phyloP scores from a whole-genome alignment of 2,113 vertebrate species.

The Misgurnus anguillicaudatus region DNA sequence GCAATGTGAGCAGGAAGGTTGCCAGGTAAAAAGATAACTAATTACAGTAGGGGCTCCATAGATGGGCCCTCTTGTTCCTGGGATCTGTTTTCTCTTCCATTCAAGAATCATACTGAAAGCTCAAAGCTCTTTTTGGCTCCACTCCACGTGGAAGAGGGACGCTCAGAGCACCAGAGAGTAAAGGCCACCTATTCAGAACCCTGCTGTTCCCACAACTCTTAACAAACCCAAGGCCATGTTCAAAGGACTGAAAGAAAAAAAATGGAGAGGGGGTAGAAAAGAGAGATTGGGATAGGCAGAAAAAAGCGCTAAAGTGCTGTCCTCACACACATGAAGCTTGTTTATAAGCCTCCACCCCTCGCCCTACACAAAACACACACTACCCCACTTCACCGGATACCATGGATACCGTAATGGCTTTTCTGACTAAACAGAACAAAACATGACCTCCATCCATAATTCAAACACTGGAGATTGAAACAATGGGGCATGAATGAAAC shows the following conservation, averaged over 20 bases:
- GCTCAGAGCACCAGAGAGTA: constrained; percentile 15
- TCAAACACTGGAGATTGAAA: constrained; percentile 12
- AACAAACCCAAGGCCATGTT: constrained; percentile 56
- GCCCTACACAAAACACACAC: constrained; percentile 18
- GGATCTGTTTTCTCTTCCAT: constrained; percentile 29
- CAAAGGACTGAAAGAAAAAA: constrained; percentile 26
- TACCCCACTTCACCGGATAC: constrained; percentile 48
- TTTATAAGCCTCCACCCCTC: constrained; percentile 38
- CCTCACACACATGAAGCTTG: constrained; percentile 42
- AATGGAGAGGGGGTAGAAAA: constrained; percentile 44
- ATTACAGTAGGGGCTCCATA: constrained; percentile 54
- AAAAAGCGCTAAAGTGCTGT: constrained; percentile 36
- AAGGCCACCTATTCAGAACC: constrained; percentile 68
- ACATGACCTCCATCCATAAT: constrained; percentile 44
- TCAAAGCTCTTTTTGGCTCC: constrained; percentile 60
- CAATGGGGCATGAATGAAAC: constrained; percentile 19
- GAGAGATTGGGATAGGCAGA: neutral
- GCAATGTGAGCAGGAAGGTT: constrained; percentile 31
- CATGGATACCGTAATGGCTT: constrained; percentile 52
- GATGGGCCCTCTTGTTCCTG: constrained; percentile 37
- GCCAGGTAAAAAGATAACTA: constrained; percentile 58
- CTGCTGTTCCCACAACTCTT: constrained; percentile 69
- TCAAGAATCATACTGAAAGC: constrained; percentile 55
- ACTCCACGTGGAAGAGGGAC: constrained; percentile 56
- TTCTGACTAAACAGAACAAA: constrained; percentile 45